Percentiles rank a stretch among this genome's conserved stretches.
phyloP scores from a whole-genome alignment of 2,888 invertebrate species.

The Eucera pruinosa region DNA sequence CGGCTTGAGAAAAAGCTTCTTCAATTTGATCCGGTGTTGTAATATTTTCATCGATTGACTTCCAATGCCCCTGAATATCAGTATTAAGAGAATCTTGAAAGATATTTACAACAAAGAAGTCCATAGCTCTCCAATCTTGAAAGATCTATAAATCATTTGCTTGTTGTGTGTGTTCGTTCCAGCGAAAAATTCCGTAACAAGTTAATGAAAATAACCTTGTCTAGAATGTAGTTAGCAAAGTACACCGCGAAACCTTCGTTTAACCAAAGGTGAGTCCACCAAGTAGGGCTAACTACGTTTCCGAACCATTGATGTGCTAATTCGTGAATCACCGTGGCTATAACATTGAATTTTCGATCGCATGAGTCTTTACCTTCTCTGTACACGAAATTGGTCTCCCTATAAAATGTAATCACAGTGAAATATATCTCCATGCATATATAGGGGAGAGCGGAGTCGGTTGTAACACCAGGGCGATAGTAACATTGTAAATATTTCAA shows the following conservation, averaged over 20 bases:
- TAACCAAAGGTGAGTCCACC: conserved; percentile 84
- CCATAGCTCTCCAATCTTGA: conserved; percentile 27
- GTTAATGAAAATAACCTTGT: conserved; percentile 39
- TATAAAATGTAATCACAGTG: background rate
- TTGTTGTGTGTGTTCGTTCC: background rate
- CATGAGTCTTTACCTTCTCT: background rate
- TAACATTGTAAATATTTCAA: too few species aligned
- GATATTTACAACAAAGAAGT: conserved; percentile 22
- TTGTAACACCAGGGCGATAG: too few species aligned
- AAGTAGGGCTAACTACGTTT: conserved; percentile 80
- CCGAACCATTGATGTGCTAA: conserved; percentile 86
- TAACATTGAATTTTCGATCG: background rate
- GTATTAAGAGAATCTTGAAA: background rate
- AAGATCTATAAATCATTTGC: conserved; percentile 32
- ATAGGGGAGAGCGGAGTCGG: too few species aligned
- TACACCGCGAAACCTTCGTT: conserved; percentile 86
- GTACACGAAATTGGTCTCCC: background rate
- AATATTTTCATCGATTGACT: background rate
- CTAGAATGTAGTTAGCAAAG: conserved; percentile 82
- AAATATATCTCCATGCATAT: background rate
- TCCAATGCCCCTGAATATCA: conserved; percentile 3
- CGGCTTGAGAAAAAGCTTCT: conserved; percentile 85
- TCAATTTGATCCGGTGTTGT: conserved; percentile 76
- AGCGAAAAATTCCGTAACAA: background rate
- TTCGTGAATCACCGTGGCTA: conserved; percentile 84